Evolutionary conservation across 2,113 vertebrate species (phyloP).

Genomic region (Narcine bancroftii): DNA sequence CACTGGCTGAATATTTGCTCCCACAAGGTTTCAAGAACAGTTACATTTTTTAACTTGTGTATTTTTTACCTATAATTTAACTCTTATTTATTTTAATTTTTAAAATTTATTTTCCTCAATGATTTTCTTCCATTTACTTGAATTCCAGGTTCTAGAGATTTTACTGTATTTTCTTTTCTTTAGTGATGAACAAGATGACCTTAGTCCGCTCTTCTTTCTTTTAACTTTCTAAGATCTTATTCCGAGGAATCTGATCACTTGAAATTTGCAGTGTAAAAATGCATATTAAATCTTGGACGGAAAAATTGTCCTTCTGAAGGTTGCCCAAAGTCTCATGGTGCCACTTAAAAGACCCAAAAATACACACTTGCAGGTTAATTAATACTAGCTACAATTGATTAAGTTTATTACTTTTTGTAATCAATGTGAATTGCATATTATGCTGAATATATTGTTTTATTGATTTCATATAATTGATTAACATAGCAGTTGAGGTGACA

Average conservation of each 20-base stretch:
- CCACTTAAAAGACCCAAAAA: background rate
- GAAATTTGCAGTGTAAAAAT: background rate
- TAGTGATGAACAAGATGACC: background rate
- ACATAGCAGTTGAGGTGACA: background rate
- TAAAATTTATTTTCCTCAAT: no score
- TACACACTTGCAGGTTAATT: background rate
- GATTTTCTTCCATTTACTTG: no score
- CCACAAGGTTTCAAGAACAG: no score
- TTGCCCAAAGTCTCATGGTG: background rate
- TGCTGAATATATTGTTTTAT: slow-evolving; percentile 10
- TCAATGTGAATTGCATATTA: background rate
- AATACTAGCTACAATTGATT: background rate
- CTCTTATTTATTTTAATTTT: no score
- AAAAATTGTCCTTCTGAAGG: background rate
- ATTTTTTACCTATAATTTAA: no score
- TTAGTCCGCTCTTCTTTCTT: background rate
- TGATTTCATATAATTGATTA: slow-evolving; percentile 10
- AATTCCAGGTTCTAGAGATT: no score
- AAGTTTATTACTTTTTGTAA: background rate
- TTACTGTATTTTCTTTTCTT: background rate
- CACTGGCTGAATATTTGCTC: no score
- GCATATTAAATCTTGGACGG: background rate
- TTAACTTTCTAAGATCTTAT: background rate
- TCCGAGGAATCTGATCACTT: background rate
- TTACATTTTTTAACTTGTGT: no score